Conservation (phyloP, 2,113 vertebrate species). For the Coryphaenoides rupestris region DNA sequence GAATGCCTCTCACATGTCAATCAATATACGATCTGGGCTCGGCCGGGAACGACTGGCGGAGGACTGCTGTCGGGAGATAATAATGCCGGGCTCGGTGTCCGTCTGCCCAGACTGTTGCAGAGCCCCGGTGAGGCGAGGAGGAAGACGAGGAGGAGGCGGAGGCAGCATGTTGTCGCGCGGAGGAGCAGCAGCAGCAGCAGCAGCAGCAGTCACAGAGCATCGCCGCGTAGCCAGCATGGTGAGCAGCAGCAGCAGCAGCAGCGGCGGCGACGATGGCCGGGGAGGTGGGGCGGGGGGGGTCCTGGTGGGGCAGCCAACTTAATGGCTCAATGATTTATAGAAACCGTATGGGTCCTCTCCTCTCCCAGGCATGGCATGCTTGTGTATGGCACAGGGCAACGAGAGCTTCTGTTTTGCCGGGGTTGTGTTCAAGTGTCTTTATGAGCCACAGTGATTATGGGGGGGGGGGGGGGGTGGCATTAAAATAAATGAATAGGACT, state of each 20-base stretch:
- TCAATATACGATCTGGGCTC: constrained; percentile 14
- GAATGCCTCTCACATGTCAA: constrained; percentile 33
- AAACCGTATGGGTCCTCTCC: neutral
- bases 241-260: constrained; percentile 45
- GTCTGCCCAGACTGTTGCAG: too few relatives aligned
- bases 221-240: constrained; percentile 54
- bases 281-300: too few relatives aligned
- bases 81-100: neutral
- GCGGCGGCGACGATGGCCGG: too few relatives aligned
- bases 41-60: neutral
- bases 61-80: constrained; percentile 8
- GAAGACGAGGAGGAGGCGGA: too few relatives aligned
- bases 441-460: too few relatives aligned
- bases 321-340: constrained; percentile 44
- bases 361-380: neutral
- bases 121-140: too few relatives aligned
- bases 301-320: constrained; percentile 43
- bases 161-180: neutral
- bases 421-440: too few relatives aligned
- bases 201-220: constrained; percentile 36
- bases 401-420: too few relatives aligned
- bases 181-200: neutral
- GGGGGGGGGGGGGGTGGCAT: too few relatives aligned
- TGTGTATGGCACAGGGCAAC: too few relatives aligned
- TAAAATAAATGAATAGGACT: too few relatives aligned